phyloP scores from a whole-genome alignment of 1,140 invertebrate genomes.

The Asbolus verrucosus region DNA sequence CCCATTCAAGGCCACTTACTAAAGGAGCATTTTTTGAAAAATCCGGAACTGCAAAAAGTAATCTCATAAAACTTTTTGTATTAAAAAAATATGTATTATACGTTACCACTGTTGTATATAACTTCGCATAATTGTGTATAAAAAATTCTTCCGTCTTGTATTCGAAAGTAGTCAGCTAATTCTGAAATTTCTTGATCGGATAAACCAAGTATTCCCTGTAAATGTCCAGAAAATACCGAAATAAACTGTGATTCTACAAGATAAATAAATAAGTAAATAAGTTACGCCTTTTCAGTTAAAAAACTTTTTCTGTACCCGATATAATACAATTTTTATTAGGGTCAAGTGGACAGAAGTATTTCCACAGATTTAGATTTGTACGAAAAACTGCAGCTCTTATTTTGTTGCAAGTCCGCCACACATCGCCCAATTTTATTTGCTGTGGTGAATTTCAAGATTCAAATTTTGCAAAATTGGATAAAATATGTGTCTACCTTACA shows the following conservation, averaged over 20 bases:
- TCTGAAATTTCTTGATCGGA: constrained; percentile 77
- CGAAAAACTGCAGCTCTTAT: constrained; percentile 77
- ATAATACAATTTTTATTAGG: constrained; percentile 74
- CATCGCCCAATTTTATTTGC: constrained; percentile 66
- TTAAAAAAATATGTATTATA: background rate
- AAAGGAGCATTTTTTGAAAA: constrained; percentile 66
- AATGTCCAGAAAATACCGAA: constrained; percentile 72
- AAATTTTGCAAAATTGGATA: background rate
- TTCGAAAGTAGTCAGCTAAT: constrained; percentile 78
- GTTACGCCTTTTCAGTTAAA: background rate
- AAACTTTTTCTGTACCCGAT: constrained; percentile 68
- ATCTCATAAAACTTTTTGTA: background rate
- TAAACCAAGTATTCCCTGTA: constrained; percentile 73
- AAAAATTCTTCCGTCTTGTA: constrained; percentile 77
- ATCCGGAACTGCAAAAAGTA: constrained; percentile 65
- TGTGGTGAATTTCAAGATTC: constrained; percentile 45
- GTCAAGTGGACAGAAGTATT: constrained; percentile 75
- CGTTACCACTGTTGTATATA: constrained; percentile 71
- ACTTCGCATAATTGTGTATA: constrained; percentile 79
- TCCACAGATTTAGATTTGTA: constrained; percentile 75
- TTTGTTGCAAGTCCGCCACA: constrained; percentile 81
- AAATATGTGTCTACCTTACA: constrained; percentile 48
- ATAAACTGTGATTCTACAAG: constrained; percentile 76
- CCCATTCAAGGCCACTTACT: constrained; percentile 72
- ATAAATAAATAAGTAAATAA: too few relatives aligned